phyloP scores from a whole-genome alignment of 1,140 invertebrate species.

The Meloidogyne floridensis region DNA sequence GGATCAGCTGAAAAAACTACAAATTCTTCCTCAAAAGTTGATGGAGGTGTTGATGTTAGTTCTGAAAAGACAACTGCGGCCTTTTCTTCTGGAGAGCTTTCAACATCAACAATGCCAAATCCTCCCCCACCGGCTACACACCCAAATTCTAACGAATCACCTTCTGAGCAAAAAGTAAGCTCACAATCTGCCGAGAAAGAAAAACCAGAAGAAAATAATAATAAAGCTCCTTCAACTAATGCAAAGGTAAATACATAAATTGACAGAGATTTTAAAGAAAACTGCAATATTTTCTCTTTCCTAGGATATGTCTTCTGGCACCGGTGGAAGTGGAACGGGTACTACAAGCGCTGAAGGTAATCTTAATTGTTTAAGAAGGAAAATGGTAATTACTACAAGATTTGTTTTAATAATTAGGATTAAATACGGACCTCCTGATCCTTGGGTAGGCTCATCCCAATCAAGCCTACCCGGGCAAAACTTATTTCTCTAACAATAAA shows the following conservation, averaged over 20 bases:
- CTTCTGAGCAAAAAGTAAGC: slow-evolving; percentile 26
- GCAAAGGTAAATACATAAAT: neutral
- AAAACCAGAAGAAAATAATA: slow-evolving; percentile 18
- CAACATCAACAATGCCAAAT: neutral
- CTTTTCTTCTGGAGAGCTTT: neutral
- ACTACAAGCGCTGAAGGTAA: neutral
- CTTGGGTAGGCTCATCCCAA: too few relatives aligned
- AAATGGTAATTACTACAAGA: too few relatives aligned
- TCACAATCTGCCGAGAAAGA: slow-evolving; percentile 16
- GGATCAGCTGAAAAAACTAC: neutral
- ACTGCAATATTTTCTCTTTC: neutral
- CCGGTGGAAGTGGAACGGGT: too few relatives aligned
- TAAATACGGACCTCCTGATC: too few relatives aligned
- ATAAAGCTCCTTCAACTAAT: neutral
- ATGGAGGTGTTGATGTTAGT: neutral
- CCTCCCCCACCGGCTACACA: neutral
- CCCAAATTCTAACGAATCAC: neutral
- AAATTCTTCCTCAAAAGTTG: neutral
- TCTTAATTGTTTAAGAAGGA: too few relatives aligned
- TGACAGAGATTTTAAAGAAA: neutral
- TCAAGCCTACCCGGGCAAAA: too few relatives aligned
- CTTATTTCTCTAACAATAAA: too few relatives aligned
- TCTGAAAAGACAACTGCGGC: slow-evolving; percentile 20
- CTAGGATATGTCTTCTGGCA: neutral
- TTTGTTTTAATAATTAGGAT: too few relatives aligned